Percentiles rank a stretch among this genome's conserved stretches.
Conservation (phyloP, 2,888 invertebrate species). For the Drosophila setosimentum region DNA sequence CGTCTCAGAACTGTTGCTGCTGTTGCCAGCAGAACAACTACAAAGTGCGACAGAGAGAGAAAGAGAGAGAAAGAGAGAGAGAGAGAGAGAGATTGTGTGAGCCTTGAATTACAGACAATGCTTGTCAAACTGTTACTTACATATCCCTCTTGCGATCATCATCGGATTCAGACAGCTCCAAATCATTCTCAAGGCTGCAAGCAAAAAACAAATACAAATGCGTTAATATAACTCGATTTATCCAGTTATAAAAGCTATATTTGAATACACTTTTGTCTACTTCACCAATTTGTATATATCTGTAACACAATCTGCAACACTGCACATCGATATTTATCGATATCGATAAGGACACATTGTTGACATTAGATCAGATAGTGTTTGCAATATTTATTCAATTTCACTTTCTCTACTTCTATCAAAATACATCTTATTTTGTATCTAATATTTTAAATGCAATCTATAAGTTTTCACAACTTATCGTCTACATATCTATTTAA, state of each 20-base stretch:
- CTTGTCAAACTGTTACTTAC: constrained; percentile 48
- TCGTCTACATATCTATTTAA: background rate
- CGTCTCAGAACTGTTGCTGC: constrained; percentile 86
- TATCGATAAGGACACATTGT: too few relatives aligned
- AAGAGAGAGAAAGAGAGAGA: background rate
- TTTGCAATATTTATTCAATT: too few relatives aligned
- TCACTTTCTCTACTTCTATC: too few relatives aligned
- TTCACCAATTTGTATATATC: background rate
- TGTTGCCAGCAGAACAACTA: constrained; percentile 85
- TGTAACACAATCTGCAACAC: too few relatives aligned
- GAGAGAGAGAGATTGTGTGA: background rate
- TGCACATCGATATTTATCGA: background rate
- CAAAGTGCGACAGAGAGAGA: background rate
- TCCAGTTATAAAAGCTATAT: background rate
- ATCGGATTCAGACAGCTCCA: constrained; percentile 92
- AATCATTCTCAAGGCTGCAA: constrained; percentile 87
- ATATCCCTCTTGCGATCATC: constrained; percentile 87
- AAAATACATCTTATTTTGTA: too few relatives aligned
- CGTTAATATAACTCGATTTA: background rate
- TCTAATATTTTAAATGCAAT: too few relatives aligned
- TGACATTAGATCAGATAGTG: too few relatives aligned
- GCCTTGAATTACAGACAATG: background rate
- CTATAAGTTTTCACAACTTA: too few relatives aligned
- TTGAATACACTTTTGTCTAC: background rate
- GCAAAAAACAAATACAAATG: background rate